These are phyloP conservation scores for Chelonia mydas DNA, from an alignment of 2,797 vertebrate genomes.

Conservation along the genomic window DNA sequence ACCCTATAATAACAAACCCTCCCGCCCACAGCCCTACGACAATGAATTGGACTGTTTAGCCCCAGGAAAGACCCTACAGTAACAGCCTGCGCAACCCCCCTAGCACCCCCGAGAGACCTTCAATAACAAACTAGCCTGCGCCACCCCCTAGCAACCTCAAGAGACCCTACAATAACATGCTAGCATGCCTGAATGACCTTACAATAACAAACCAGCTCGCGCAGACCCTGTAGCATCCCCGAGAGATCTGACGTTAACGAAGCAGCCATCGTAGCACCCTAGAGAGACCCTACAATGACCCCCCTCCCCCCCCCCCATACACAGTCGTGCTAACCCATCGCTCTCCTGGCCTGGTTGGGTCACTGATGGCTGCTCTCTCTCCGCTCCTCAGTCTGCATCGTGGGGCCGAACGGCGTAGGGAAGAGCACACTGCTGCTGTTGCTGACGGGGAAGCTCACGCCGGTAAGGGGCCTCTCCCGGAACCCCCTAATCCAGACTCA, in stretches of 20 bases:
- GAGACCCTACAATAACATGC: neutral
- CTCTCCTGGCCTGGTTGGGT: neutral
- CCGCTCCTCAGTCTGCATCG: constrained; percentile 88
- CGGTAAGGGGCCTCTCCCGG: constrained; percentile 80
- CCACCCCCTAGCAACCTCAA: no score
- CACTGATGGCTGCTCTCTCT: neutral
- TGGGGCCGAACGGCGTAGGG: constrained; percentile 94
- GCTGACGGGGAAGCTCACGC: constrained; percentile 88
- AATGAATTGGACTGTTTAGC: neutral
- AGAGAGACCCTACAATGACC: neutral
- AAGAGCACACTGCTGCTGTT: constrained; percentile 93
- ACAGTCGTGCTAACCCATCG: neutral
- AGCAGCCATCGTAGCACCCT: no score
- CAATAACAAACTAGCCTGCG: neutral
- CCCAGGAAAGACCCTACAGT: neutral
- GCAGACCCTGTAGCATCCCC: neutral
- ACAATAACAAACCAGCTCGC: neutral
- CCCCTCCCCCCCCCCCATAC: no score
- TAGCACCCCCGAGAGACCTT: neutral
- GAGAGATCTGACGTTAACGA: neutral
- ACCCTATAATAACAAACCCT: neutral
- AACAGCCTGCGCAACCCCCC: neutral
- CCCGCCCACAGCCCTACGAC: neutral
- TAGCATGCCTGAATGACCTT: neutral
- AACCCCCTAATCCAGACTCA: neutral